A percentile compares a stretch with the other conserved stretches of the same genome.
Evolutionary conservation across 2,113 vertebrate species (phyloP).

Genomic region (Alces alces): DNA sequence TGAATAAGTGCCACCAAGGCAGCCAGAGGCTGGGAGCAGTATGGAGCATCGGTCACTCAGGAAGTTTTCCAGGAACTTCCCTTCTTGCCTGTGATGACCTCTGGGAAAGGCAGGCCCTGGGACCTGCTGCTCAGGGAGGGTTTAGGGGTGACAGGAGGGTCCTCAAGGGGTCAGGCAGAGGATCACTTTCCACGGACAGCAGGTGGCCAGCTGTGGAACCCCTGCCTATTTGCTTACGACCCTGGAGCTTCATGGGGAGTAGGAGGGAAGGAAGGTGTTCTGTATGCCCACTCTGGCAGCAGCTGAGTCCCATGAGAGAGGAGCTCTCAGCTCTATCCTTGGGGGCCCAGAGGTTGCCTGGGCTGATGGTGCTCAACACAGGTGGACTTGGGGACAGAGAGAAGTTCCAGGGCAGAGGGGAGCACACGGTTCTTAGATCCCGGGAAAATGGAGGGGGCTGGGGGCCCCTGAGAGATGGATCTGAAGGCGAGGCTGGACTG

Average conservation of each 20-base stretch:
- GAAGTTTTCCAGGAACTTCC: not conserved
- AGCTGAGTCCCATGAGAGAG: not conserved
- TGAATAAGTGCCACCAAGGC: not conserved
- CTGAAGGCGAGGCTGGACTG: no score
- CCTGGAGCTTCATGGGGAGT: not conserved
- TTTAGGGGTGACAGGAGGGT: not conserved
- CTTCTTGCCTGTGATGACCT: not conserved
- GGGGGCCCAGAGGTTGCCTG: not conserved
- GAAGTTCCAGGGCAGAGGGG: not conserved
- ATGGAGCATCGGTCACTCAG: no score
- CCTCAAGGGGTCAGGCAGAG: not conserved
- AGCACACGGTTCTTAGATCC: not conserved
- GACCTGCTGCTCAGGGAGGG: not conserved
- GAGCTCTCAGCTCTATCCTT: not conserved
- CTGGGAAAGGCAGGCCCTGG: not conserved
- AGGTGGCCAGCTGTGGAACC: not conserved
- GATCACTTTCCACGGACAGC: not conserved
- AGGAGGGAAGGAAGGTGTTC: not conserved
- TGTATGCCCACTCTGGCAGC: not conserved
- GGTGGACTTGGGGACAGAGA: not conserved
- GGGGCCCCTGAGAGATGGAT: rapidly evolving
- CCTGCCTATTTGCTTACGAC: not conserved
- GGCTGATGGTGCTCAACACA: not conserved
- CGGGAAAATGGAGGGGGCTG: not conserved
- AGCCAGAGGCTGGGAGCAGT: not conserved